Conservation (phyloP, 2,113 vertebrate species). For the Ammodytes dubius region DNA sequence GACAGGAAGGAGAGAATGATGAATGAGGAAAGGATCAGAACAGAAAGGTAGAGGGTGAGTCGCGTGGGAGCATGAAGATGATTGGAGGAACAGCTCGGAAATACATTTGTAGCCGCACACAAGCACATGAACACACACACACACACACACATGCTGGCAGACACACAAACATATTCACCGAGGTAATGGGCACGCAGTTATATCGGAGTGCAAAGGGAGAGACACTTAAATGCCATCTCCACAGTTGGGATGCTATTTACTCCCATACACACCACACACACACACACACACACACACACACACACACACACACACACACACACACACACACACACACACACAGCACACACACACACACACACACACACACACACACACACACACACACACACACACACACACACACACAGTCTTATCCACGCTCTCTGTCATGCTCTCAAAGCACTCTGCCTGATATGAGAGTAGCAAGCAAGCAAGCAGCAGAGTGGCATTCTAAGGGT, state of each 20-base stretch:
- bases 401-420: slow-evolving; percentile 52
- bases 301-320: slow-evolving; percentile 33
- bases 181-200: slow-evolving; percentile 79
- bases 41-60: slow-evolving; percentile 77
- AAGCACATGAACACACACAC: slow-evolving; percentile 18
- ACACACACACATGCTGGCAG: slow-evolving; percentile 30
- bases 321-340: neutral
- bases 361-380: slow-evolving; percentile 39
- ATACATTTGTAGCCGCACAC: slow-evolving; percentile 66
- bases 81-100: slow-evolving; percentile 72
- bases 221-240: slow-evolving; percentile 82
- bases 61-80: slow-evolving; percentile 69
- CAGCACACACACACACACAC: neutral
- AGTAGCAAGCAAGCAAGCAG: slow-evolving; percentile 68
- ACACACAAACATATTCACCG: slow-evolving; percentile 57
- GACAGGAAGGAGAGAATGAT: slow-evolving; percentile 81
- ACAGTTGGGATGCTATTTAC: slow-evolving; percentile 77
- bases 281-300: slow-evolving; percentile 41
- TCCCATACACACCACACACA: slow-evolving; percentile 33
- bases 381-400: slow-evolving; percentile 35
- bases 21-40: slow-evolving; percentile 84
- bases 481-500: slow-evolving; percentile 67
- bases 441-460: slow-evolving; percentile 80
- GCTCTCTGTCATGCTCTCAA: slow-evolving; percentile 70
- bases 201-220: slow-evolving; percentile 76